Base-by-base conservation (phyloP, 1,140 invertebrate species). In the Sitobion miscanthi region DNA sequence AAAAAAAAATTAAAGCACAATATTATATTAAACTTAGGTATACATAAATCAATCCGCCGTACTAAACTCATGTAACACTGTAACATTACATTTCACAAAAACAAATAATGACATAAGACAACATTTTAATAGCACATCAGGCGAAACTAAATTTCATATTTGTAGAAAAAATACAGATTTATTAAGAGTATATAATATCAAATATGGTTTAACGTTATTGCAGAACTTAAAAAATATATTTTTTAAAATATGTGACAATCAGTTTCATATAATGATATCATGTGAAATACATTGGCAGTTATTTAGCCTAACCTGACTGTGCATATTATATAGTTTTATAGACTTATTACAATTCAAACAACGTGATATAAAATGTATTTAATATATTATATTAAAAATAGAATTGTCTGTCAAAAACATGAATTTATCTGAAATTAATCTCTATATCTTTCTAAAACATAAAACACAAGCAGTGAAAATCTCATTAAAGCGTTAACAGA, bases 321-420 rank as follows among this genome's bases (percentile, higher is more conserved):
- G 9, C 82, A 85, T 83, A 38, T 23, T 85, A 85, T 85, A 42
- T 85, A 42, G 9, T 47, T 86, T 30, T 30, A 30, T 86, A 86
- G 25, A 86, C 42, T 85, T 45, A 45, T 86, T 30, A 85, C 38
- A 85, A 11, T 89, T 89, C 49, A 89, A 89, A 57, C 49, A 57
- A 87, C 23, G 23, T 7, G 5, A 54, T 89, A 89, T 38, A 89
- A 89, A 89, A 89, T 42, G n/a, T 89, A 30, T 42, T 0, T 38
- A 54, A 57, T 38, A 25, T 38, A 54, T 54, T 38, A 38, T 47
- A 49, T 47, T 47, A n/a, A 17, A 47, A n/a, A 69, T 11, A 69
- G 8, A 57, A 5, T n/a, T 17, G 30, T 17, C 14, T 4, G 62
- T 30, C 62, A 69, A 4, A 89, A 89, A 89, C 9, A 42, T 2